Conservation (phyloP, 2,797 vertebrate species). For the Anguilla pacifica region DNA sequence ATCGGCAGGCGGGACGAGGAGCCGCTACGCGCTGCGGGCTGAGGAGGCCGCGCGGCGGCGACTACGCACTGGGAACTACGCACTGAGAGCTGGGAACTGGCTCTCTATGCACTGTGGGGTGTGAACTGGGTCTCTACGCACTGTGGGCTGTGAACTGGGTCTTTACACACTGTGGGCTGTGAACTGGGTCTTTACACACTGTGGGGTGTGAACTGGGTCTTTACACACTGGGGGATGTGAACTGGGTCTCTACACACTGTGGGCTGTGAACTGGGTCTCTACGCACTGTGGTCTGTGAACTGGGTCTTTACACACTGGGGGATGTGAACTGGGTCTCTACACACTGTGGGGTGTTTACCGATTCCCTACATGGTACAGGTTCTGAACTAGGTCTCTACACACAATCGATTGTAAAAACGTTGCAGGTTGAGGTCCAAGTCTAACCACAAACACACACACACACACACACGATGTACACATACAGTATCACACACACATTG, state of each 20-base stretch:
- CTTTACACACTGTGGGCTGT: background rate
- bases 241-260: background rate
- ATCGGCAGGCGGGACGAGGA: background rate
- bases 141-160: background rate
- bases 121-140: background rate
- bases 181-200: background rate
- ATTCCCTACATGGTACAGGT: background rate
- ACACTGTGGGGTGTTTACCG: background rate
- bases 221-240: background rate
- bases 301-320: background rate
- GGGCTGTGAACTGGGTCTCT: background rate
- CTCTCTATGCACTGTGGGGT: background rate
- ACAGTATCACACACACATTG: slow-evolving; percentile 14
- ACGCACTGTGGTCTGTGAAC: background rate
- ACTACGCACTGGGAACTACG: background rate
- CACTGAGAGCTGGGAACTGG: background rate
- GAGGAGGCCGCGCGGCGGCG: background rate
- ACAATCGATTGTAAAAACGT: background rate
- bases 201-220: background rate
- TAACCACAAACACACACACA: background rate
- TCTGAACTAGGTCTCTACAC: background rate
- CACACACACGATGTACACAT: slow-evolving; percentile 34
- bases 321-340: background rate
- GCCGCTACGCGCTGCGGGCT: background rate
- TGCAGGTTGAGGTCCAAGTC: background rate